These are phyloP conservation scores for Cydia pomonella DNA, from an alignment of 1,140 invertebrate species.

Conservation along the genomic window DNA sequence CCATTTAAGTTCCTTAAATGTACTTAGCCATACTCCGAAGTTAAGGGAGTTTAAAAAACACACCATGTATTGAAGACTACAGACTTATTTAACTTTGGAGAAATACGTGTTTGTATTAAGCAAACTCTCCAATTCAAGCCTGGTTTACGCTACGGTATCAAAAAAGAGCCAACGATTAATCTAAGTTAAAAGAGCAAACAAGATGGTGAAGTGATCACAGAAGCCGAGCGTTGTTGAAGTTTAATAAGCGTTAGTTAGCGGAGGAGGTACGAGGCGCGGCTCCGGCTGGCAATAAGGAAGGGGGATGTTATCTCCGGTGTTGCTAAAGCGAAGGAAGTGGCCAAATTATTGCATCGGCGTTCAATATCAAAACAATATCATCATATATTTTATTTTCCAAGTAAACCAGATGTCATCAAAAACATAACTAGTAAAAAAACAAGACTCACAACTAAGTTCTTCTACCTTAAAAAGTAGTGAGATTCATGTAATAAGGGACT, in stretches of 20 bases:
- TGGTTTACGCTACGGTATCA: constrained; percentile 30
- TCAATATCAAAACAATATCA: not conserved
- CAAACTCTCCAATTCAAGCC: no score
- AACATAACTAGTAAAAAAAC: no score
- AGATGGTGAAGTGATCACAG: constrained; percentile 77
- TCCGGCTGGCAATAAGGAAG: constrained; percentile 68
- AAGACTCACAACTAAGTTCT: no score
- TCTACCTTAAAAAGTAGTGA: no score
- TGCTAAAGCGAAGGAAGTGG: constrained; percentile 48
- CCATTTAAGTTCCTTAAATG: no score
- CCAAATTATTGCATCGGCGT: constrained; percentile 57
- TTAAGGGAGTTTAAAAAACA: no score
- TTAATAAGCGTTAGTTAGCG: constrained; percentile 79
- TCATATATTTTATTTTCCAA: not conserved
- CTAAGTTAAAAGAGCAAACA: constrained; percentile 78
- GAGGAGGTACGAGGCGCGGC: constrained; percentile 44
- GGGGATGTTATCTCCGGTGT: constrained; percentile 73
- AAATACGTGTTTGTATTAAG: no score
- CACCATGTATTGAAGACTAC: no score
- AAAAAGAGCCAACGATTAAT: constrained; percentile 70
- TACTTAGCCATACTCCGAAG: no score
- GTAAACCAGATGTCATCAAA: no score
- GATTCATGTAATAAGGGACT: no score
- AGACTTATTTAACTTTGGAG: no score
- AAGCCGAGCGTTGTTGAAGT: constrained; percentile 76